A percentile compares a stretch with the other conserved stretches of the same genome.
Evolutionary conservation across 1,140 invertebrate species (phyloP).

Genomic region (Caenorhabditis remanei): DNA sequence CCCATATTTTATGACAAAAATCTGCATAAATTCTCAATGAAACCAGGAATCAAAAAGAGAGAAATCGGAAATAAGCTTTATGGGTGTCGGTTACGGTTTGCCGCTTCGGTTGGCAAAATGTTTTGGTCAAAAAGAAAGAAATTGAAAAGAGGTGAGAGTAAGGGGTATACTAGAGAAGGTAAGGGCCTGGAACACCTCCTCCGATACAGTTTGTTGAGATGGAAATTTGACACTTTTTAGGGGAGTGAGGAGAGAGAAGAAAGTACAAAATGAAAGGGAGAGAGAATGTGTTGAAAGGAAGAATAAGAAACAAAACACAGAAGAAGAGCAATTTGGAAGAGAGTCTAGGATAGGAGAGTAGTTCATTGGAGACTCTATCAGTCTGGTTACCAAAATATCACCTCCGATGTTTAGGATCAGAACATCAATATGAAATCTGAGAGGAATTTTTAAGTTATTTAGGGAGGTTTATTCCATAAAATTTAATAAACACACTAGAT

Average conservation of each 20-base stretch:
- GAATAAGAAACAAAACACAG: slow-evolving; percentile 1
- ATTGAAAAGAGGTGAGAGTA: neutral
- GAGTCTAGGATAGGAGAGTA: too few relatives aligned
- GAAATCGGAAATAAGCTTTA: slow-evolving; percentile 26
- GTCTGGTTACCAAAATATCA: too few relatives aligned
- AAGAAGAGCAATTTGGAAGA: too few relatives aligned
- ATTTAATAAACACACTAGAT: too few relatives aligned
- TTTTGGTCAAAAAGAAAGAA: slow-evolving; percentile 39
- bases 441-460: too few relatives aligned
- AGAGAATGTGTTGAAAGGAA: neutral
- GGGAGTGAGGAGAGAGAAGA: neutral
- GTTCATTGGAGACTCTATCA: too few relatives aligned
- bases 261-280: neutral
- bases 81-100: slow-evolving; percentile 50
- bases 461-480: too few relatives aligned
- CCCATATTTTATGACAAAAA: neutral
- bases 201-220: slow-evolving; percentile 8
- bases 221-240: slow-evolving; percentile 49
- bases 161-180: slow-evolving; percentile 38
- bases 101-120: slow-evolving; percentile 49
- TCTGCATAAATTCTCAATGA: neutral
- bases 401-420: too few relatives aligned
- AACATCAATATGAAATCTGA: too few relatives aligned
- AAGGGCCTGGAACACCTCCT: slow-evolving; percentile 50
- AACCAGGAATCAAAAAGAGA: neutral